phyloP scores from a whole-genome alignment of 1,140 invertebrate genomes.

The Drosophila ogumai region DNA sequence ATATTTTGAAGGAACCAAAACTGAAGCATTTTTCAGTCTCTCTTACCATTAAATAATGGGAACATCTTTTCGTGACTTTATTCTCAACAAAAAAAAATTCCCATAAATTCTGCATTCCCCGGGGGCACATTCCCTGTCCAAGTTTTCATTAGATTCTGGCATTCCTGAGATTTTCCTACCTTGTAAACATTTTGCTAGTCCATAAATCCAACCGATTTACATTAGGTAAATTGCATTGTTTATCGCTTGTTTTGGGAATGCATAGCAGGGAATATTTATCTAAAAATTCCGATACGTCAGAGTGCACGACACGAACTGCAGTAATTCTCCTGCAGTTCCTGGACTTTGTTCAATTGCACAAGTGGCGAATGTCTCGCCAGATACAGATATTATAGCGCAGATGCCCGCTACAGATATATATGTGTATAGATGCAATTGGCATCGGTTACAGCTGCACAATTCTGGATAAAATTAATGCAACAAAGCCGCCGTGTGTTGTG shows the following conservation, averaged over 20 bases:
- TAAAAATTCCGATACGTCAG: constrained; percentile 41
- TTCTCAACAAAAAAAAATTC: constrained; percentile 4
- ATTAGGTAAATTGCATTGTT: constrained; percentile 54
- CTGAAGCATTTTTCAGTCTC: neutral
- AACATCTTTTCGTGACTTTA: neutral
- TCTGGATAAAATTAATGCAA: constrained; percentile 80
- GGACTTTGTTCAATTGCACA: constrained; percentile 57
- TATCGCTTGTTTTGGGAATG: constrained; percentile 36
- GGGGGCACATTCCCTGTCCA: neutral
- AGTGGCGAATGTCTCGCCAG: constrained; percentile 54
- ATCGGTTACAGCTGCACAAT: constrained; percentile 79
- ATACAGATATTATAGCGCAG: constrained; percentile 36
- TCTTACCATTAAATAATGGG: neutral
- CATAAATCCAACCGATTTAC: constrained; percentile 42
- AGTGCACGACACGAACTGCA: constrained; percentile 32
- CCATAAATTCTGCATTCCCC: constrained; percentile 11
- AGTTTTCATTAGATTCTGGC: constrained; percentile 10
- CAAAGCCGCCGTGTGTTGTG: constrained; percentile 42
- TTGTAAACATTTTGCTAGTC: constrained; percentile 33
- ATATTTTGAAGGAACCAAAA: neutral
- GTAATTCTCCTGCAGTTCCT: constrained; percentile 33
- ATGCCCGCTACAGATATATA: constrained; percentile 19
- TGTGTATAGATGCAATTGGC: constrained; percentile 64
- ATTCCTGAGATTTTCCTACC: constrained; percentile 22
- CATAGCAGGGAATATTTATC: constrained; percentile 28